phyloP scores from a whole-genome alignment of 2,888 invertebrate species.

The Lepidochitona cinerea region DNA sequence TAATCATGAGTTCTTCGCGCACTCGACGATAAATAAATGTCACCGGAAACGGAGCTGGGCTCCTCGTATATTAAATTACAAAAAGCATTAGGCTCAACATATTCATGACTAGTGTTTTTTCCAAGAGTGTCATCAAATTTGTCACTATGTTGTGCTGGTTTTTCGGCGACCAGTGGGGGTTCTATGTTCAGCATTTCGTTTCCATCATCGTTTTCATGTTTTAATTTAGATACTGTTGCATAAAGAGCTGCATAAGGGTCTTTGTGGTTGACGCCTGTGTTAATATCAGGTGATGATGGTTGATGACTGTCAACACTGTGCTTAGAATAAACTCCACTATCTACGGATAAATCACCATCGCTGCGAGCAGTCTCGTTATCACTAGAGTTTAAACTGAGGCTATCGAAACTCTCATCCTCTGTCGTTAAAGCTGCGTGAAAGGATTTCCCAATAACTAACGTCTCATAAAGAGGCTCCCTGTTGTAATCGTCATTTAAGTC shows the following conservation, averaged over 20 bases:
- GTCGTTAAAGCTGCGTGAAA: not conserved
- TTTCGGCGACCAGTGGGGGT: not conserved
- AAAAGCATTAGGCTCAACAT: not conserved
- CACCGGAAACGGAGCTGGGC: not conserved
- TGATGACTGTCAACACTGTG: not conserved
- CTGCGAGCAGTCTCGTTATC: not conserved
- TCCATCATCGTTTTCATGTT: too few species aligned
- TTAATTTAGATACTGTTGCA: not conserved
- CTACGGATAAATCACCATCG: not conserved
- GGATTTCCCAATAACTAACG: not conserved
- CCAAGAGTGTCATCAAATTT: not conserved
- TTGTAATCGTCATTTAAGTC: too few species aligned
- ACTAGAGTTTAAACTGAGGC: not conserved
- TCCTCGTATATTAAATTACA: not conserved
- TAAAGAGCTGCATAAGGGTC: not conserved
- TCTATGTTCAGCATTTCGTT: too few species aligned
- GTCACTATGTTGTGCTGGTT: not conserved
- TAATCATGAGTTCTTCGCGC: not conserved
- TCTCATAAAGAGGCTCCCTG: not conserved
- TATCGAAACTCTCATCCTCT: slow-evolving; percentile 1
- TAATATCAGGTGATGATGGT: not conserved
- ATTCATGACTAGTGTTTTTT: not conserved
- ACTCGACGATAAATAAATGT: not conserved
- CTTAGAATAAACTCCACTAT: not conserved
- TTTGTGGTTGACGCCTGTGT: not conserved